Conservation (phyloP, 1,140 invertebrate species). For the Pseudomyrmex pallidus region DNA sequence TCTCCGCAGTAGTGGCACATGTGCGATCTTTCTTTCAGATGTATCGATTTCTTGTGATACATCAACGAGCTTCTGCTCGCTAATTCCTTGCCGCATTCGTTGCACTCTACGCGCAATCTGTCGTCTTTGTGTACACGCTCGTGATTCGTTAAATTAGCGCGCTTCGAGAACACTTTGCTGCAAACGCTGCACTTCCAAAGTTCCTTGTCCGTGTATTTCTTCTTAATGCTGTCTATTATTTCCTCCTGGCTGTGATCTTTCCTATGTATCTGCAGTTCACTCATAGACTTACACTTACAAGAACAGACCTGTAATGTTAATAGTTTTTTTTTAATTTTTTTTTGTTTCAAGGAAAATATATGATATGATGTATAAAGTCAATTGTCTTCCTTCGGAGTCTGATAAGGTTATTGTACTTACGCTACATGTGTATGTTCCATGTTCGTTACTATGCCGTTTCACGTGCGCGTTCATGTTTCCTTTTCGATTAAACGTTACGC, state of each 20-base stretch:
- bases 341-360: slow-evolving; percentile 12
- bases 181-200: slow-evolving; percentile 77
- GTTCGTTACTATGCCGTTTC: slow-evolving; percentile 76
- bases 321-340: background rate
- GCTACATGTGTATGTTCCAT: slow-evolving; percentile 77
- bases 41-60: slow-evolving; percentile 80
- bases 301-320: slow-evolving; percentile 74
- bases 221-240: slow-evolving; percentile 74
- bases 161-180: slow-evolving; percentile 81
- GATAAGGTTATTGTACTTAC: slow-evolving; percentile 69
- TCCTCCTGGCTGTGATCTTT: slow-evolving; percentile 76
- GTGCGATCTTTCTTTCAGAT: slow-evolving; percentile 86
- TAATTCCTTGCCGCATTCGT: slow-evolving; percentile 78
- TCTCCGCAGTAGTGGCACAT: slow-evolving; percentile 86
- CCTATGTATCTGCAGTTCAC: slow-evolving; percentile 77
- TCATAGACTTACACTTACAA: slow-evolving; percentile 77
- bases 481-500: slow-evolving; percentile 77
- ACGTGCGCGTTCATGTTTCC: slow-evolving; percentile 82
- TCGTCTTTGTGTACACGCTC: slow-evolving; percentile 72
- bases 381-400: background rate
- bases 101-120: slow-evolving; percentile 69
- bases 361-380: background rate
- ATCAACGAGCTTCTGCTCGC: slow-evolving; percentile 76
- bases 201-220: slow-evolving; percentile 65
- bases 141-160: slow-evolving; percentile 80